Conservation (phyloP, 2,888 invertebrate genomes). For the Leptura quadrifasciata region DNA sequence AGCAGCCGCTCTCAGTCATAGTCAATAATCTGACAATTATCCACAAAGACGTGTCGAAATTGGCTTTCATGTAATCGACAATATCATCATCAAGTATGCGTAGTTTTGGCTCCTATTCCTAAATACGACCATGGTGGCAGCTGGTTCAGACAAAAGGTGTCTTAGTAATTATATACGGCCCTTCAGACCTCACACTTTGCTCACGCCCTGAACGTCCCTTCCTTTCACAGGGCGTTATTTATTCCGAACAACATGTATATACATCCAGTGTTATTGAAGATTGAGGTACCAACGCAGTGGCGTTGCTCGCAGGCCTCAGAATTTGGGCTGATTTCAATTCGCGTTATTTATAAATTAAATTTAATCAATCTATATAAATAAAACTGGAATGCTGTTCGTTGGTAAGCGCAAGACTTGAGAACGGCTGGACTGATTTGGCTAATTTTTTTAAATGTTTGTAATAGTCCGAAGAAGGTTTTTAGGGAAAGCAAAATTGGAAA, state of each 20-base stretch:
- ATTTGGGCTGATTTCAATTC: too few relatives aligned
- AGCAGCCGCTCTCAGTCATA: slow-evolving; percentile 44
- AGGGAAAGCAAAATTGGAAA: too few relatives aligned
- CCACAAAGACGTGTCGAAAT: slow-evolving; percentile 62
- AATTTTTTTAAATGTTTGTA: too few relatives aligned
- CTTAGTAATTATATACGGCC: slow-evolving; percentile 72
- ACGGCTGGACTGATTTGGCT: too few relatives aligned
- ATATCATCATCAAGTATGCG: slow-evolving; percentile 30
- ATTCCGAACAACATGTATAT: slow-evolving; percentile 59
- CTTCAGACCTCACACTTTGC: slow-evolving; percentile 72
- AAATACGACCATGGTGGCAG: slow-evolving; percentile 68
- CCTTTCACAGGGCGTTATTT: slow-evolving; percentile 71
- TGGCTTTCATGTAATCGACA: slow-evolving; percentile 44
- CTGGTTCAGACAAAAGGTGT: slow-evolving; percentile 72
- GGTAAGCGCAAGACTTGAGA: too few relatives aligned
- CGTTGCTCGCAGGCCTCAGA: slow-evolving; percentile 5
- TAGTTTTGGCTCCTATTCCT: slow-evolving; percentile 43
- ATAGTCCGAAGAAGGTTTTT: too few relatives aligned
- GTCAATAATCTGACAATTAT: slow-evolving; percentile 56
- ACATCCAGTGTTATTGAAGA: slow-evolving; percentile 41
- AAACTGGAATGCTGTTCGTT: too few relatives aligned
- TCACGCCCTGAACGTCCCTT: slow-evolving; percentile 72
- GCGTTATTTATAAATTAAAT: too few relatives aligned
- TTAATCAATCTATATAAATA: too few relatives aligned
- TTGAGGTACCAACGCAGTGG: slow-evolving; percentile 35